These are phyloP conservation scores for Onychostoma macrolepis DNA, from an alignment of 2,113 vertebrate genomes.

Conservation along the genomic window DNA sequence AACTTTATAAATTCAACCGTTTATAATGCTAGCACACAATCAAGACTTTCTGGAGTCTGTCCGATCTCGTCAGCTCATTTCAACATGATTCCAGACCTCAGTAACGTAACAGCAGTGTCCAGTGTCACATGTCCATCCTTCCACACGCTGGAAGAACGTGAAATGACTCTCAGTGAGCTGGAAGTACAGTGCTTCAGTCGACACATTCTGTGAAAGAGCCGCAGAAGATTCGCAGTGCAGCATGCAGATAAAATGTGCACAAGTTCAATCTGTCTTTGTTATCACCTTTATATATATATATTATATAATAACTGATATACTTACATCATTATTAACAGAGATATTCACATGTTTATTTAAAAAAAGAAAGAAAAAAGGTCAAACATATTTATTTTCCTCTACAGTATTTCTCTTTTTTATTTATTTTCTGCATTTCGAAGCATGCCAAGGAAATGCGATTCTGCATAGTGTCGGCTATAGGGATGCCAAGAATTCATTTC, in stretches of 20 bases:
- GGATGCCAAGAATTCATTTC: constrained; percentile 71
- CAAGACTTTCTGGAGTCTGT: constrained; percentile 63
- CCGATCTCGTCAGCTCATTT: constrained; percentile 26
- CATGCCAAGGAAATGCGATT: constrained; percentile 80
- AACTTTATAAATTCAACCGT: constrained; percentile 75
- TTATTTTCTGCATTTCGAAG: constrained; percentile 82
- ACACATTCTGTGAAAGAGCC: constrained; percentile 69
- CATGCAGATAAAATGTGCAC: constrained; percentile 80
- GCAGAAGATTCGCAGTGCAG: constrained; percentile 71
- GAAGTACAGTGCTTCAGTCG: constrained; percentile 70
- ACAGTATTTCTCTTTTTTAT: constrained; percentile 65
- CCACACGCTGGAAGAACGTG: constrained; percentile 66
- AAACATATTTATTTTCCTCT: constrained; percentile 74
- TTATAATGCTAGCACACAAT: constrained; percentile 75
- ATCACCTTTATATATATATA: constrained; percentile 39
- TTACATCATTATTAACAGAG: constrained; percentile 53
- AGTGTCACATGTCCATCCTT: constrained; percentile 64
- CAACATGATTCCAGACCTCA: constrained; percentile 35
- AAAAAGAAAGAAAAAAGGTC: constrained; percentile 66
- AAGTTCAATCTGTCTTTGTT: constrained; percentile 61
- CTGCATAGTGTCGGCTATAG: constrained; percentile 84
- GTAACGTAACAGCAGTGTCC: constrained; percentile 63
- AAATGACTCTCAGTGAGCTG: constrained; percentile 55
- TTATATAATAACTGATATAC: constrained; percentile 48
- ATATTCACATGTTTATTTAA: constrained; percentile 62